A percentile compares a stretch with the other conserved stretches of the same genome.
These are phyloP conservation scores for Tipula unca DNA, from an alignment of 2,888 invertebrate genomes.

Conservation along the genomic window DNA sequence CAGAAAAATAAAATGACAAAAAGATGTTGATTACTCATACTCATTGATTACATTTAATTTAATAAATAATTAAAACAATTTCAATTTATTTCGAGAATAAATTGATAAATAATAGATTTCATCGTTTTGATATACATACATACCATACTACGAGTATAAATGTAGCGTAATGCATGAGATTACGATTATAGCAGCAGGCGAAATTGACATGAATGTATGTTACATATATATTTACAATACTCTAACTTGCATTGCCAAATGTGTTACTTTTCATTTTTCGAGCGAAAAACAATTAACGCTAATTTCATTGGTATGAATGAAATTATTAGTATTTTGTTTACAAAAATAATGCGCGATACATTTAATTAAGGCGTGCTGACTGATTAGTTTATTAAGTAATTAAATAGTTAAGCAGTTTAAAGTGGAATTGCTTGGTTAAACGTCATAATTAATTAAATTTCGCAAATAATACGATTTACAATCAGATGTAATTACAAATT, in stretches of 20 bases:
- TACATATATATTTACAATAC: neutral
- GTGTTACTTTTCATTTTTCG: neutral
- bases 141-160: neutral
- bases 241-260: neutral
- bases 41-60: neutral
- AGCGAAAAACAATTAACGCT: neutral
- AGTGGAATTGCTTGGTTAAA: neutral
- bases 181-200: neutral
- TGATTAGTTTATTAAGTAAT: neutral
- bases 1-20: neutral
- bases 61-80: constrained; percentile 14
- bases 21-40: neutral
- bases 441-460: neutral
- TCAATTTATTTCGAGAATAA: neutral
- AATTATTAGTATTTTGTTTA: neutral
- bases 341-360: neutral
- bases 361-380: neutral
- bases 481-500: too few relatives aligned
- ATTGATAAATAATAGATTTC: neutral
- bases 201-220: neutral
- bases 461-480: too few relatives aligned
- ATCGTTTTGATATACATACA: neutral
- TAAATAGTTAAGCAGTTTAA: neutral
- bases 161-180: neutral
- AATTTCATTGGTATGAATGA: neutral